Evolutionary conservation across 2,113 vertebrate species (phyloP).

Genomic region (Taxidea taxus): DNA sequence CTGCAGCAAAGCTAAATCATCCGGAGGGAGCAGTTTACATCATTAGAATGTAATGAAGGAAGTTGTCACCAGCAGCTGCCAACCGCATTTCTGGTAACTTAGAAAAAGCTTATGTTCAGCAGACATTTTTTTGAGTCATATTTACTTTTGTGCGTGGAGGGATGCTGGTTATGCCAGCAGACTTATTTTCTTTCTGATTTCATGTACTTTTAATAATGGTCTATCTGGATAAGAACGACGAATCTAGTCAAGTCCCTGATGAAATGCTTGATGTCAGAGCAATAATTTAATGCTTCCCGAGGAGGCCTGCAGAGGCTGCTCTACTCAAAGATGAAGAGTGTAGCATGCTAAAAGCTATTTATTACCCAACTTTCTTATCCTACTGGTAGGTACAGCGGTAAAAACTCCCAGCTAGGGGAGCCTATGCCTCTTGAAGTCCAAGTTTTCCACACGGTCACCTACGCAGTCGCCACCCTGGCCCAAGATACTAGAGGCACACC

Average conservation of each 20-base stretch:
- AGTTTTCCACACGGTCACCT: background rate
- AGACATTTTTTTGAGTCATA: constrained; percentile 14
- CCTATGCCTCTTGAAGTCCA: background rate
- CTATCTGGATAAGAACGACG: background rate
- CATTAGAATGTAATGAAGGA: constrained; percentile 55
- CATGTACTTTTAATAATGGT: constrained; percentile 32
- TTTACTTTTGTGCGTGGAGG: background rate
- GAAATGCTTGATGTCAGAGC: constrained; percentile 9
- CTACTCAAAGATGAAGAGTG: background rate
- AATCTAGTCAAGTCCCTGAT: constrained; percentile 32
- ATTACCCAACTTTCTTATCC: background rate
- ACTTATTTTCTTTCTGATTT: constrained; percentile 43
- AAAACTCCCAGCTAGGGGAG: background rate
- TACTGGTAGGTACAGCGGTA: background rate
- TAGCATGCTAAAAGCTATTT: background rate
- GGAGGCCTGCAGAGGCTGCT: background rate
- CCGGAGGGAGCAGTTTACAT: constrained; percentile 60
- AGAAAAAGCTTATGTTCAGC: constrained; percentile 49
- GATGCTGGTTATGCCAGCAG: background rate
- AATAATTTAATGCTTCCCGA: constrained; percentile 5
- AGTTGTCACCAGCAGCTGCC: constrained; percentile 57
- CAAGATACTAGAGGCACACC: background rate
- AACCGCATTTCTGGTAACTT: constrained; percentile 53
- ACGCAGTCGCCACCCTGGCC: background rate
- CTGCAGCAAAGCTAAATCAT: constrained; percentile 45